Percentiles rank a stretch among this genome's conserved stretches.
phyloP scores from a whole-genome alignment of 2,888 invertebrate species.

The Cyclophora punctaria region DNA sequence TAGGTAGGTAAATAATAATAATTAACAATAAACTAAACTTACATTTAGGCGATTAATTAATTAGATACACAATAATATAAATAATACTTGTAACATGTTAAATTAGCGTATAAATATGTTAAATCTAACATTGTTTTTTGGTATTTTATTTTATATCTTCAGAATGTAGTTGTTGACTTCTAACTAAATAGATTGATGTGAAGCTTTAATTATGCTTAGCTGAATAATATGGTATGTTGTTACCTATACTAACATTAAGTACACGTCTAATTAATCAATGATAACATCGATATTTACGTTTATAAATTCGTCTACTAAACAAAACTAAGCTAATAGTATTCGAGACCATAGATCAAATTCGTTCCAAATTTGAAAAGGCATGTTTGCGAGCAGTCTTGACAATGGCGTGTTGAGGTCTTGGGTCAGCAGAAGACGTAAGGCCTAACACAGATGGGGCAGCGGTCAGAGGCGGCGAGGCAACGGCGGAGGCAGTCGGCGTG shows the following conservation, averaged over 20 bases:
- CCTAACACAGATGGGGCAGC: constrained; percentile 85
- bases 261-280: not conserved
- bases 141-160: too few relatives aligned
- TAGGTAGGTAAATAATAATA: too few relatives aligned
- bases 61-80: too few relatives aligned
- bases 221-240: too few relatives aligned
- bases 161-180: too few relatives aligned
- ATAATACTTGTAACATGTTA: too few relatives aligned
- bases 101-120: too few relatives aligned
- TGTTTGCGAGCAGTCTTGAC: constrained; percentile 41
- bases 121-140: too few relatives aligned
- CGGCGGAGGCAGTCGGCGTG: constrained; percentile 84
- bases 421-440: constrained; percentile 74
- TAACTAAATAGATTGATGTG: too few relatives aligned
- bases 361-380: constrained; percentile 14
- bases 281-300: too few relatives aligned
- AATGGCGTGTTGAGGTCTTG: not conserved
- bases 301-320: constrained; percentile 7
- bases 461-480: constrained; percentile 80
- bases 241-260: not conserved
- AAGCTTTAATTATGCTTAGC: too few relatives aligned
- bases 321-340: constrained; percentile 12
- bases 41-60: not conserved
- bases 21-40: not conserved
- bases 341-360: constrained; percentile 19